Percentiles rank a stretch among this genome's conserved stretches.
phyloP scores from a whole-genome alignment of 2,888 invertebrate genomes.

The Volucella inflata region DNA sequence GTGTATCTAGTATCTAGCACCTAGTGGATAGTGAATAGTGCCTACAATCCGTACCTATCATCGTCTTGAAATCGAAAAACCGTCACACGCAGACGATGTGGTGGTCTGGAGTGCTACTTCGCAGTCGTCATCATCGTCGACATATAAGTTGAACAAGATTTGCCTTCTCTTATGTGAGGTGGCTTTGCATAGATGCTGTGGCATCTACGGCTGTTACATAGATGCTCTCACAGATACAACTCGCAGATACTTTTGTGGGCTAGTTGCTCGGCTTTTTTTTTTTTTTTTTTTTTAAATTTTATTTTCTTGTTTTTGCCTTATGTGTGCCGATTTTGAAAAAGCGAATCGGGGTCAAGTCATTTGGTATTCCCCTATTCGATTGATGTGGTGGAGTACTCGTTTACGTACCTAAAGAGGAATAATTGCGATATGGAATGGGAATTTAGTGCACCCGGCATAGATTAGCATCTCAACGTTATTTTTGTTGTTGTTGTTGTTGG shows the following conservation, averaged over 20 bases:
- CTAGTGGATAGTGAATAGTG: too few species aligned
- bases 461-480: slow-evolving; percentile 13
- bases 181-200: slow-evolving; percentile 42
- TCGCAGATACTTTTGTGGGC: slow-evolving; percentile 20
- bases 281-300: slow-evolving; percentile 25
- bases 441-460: slow-evolving; percentile 21
- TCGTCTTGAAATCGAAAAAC: slow-evolving; percentile 20
- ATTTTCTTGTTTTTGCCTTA: slow-evolving; percentile 30
- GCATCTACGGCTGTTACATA: too few species aligned
- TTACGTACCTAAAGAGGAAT: neutral
- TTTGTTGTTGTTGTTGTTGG: neutral
- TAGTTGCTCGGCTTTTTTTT: neutral
- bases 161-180: slow-evolving; percentile 50
- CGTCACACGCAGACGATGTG: slow-evolving; percentile 47
- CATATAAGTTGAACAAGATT: slow-evolving; percentile 56
- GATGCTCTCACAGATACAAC: neutral
- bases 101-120: slow-evolving; percentile 50
- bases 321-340: slow-evolving; percentile 66
- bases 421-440: slow-evolving; percentile 6
- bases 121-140: slow-evolving; percentile 31
- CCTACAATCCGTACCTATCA: slow-evolving; percentile 26
- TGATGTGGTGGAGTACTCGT: slow-evolving; percentile 3
- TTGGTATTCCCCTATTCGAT: slow-evolving; percentile 55
- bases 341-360: slow-evolving; percentile 67
- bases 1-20: slow-evolving; percentile 16